Percentiles rank a stretch among this genome's conserved stretches.
phyloP scores from a whole-genome alignment of 2,888 invertebrate species.

The Andrena dorsata region DNA sequence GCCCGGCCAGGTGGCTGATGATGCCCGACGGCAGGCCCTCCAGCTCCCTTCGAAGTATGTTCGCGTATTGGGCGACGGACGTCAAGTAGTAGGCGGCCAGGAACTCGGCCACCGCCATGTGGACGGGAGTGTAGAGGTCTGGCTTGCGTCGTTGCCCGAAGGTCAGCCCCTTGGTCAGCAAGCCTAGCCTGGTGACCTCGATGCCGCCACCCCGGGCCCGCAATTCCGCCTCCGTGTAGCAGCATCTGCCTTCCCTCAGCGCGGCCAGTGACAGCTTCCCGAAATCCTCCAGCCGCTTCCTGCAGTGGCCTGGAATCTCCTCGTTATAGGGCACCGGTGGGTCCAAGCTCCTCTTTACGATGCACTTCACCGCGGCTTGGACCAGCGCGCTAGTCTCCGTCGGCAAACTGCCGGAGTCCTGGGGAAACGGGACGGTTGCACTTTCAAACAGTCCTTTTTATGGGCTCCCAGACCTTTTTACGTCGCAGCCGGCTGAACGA shows the following conservation, averaged over 20 bases:
- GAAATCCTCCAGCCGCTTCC: slow-evolving; percentile 86
- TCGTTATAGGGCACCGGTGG: slow-evolving; percentile 77
- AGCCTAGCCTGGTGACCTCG: slow-evolving; percentile 84
- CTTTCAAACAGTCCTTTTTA: slow-evolving; percentile 12
- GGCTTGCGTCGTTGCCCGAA: slow-evolving; percentile 85
- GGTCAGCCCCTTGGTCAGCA: slow-evolving; percentile 84
- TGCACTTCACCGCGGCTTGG: slow-evolving; percentile 84
- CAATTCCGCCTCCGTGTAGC: slow-evolving; percentile 86
- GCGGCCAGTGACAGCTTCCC: slow-evolving; percentile 86
- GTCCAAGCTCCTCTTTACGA: slow-evolving; percentile 84
- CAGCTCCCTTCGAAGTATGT: slow-evolving; percentile 86
- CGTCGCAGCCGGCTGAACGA: too few species aligned
- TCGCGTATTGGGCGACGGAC: slow-evolving; percentile 86
- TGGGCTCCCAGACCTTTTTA: not conserved
- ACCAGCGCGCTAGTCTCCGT: slow-evolving; percentile 83
- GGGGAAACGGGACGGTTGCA: not conserved
- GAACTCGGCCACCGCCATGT: slow-evolving; percentile 86
- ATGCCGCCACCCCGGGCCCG: slow-evolving; percentile 84
- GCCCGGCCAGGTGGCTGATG: slow-evolving; percentile 85
- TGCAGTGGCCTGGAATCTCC: slow-evolving; percentile 84
- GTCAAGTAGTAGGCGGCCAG: slow-evolving; percentile 87
- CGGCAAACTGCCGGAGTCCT: slow-evolving; percentile 79
- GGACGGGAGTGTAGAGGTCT: slow-evolving; percentile 85
- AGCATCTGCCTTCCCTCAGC: slow-evolving; percentile 85
- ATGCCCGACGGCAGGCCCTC: slow-evolving; percentile 85